Evolutionary conservation across 2,113 vertebrate genomes (phyloP), one percentile per base, ranked within the genome.

Genomic region (Larimichthys crocea): DNA sequence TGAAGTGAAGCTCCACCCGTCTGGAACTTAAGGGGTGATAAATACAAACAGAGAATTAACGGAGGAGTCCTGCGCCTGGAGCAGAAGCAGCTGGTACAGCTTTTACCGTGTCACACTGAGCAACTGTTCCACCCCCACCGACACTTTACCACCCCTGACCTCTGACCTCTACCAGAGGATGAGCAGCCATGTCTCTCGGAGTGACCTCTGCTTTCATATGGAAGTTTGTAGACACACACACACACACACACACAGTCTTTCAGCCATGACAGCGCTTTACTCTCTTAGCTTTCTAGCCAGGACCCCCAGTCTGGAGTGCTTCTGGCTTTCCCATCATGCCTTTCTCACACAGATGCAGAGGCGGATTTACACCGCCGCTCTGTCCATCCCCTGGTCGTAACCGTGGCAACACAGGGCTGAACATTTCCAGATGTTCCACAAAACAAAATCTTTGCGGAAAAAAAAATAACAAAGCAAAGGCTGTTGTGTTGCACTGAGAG

Each of bases 371-470:
- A 60, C 50, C 8, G 0, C 17, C 5, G 16, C 52, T 56, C 42
- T 64, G 80, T 73, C 59, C 60, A 31, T 56, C 64, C 3, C 53
- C 44, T 31, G 19, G 12, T 17, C 0, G 3, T 68, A 78, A 57
- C 79, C 44, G 9, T 17, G 4, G 48, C 26, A 82, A 86, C 50
- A 5, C 11, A 0, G 19, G 4, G 7, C 44, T 75, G 65, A 91
- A n/a, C 2, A 29, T 48, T 88, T 80, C 87, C 90, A 89, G 78
- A 87, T 91, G 83, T 49, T 35, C 17, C 9, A 26, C 60, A 74
- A 74, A 48, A 76, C 20, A 35, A 2, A 53, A 15, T 60, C n/a
- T 42, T 79, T 56, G 12, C 9, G 59, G 4, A 11, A 31, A 56
- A 48, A 75, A 61, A 69, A 9, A 0, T 2, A 53, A 82, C 72